Conservation (phyloP, 1,140 invertebrate species). For the Zophobas morio region DNA sequence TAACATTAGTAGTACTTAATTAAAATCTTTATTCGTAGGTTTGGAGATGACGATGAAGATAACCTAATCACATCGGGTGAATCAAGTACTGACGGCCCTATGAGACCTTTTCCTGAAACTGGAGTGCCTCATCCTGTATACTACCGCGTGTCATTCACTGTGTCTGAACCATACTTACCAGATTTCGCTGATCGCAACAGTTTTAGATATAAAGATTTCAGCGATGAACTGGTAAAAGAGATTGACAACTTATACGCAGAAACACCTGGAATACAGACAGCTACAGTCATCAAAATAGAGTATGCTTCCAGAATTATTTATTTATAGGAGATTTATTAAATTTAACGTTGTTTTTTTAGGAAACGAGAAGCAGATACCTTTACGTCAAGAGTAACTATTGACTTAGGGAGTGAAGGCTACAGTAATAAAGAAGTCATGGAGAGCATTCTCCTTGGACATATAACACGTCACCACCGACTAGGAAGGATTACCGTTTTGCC, state of each 20-base stretch:
- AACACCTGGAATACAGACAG: conserved; percentile 66
- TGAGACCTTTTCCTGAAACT: neutral
- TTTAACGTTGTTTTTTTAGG: conserved; percentile 53
- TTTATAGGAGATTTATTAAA: conserved; percentile 15
- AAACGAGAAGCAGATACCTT: conserved; percentile 60
- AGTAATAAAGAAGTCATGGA: conserved; percentile 64
- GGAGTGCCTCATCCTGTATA: conserved; percentile 54
- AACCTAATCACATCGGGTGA: conserved; percentile 45
- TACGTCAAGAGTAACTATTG: conserved; percentile 64
- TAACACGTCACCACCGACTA: conserved; percentile 64
- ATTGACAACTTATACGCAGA: conserved; percentile 67
- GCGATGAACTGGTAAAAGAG: conserved; percentile 62
- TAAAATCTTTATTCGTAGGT: neutral
- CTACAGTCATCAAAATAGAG: conserved; percentile 67
- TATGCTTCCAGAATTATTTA: conserved; percentile 55
- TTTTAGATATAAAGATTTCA: conserved; percentile 64
- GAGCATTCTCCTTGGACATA: conserved; percentile 64
- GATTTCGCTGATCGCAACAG: conserved; percentile 65
- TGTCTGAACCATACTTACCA: conserved; percentile 65
- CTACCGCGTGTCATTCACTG: conserved; percentile 68
- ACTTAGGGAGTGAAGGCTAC: conserved; percentile 68
- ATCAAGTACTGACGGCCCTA: conserved; percentile 35
- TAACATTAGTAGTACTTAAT: neutral
- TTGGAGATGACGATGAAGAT: conserved; percentile 46
- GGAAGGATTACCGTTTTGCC: conserved; percentile 57